Evolutionary conservation across 2,113 vertebrate genomes (phyloP).

Genomic region (Gopherus flavomarginatus): DNA sequence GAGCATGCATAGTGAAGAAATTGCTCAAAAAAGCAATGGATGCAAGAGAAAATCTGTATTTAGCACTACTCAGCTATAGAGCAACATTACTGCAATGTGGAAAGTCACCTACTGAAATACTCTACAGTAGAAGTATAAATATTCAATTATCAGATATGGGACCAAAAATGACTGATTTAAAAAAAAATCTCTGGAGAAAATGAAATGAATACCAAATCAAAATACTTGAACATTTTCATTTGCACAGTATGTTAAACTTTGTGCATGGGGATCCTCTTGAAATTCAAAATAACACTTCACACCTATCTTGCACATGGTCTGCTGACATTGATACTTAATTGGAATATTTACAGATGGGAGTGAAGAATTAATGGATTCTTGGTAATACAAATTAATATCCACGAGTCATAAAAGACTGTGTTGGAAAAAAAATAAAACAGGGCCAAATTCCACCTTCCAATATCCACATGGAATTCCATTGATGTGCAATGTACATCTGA

Average conservation of each 20-base stretch:
- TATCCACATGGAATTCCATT: not conserved
- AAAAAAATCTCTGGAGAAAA: not conserved
- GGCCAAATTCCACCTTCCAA: not conserved
- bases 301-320: not conserved
- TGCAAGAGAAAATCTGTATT: not conserved
- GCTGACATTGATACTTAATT: conserved; percentile 9
- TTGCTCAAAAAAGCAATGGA: not conserved
- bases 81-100: not conserved
- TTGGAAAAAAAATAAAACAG: conserved; percentile 40
- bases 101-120: not conserved
- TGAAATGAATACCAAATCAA: not conserved
- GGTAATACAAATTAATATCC: not conserved
- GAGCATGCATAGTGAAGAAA: not conserved
- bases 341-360: not conserved
- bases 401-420: not conserved
- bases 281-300: conserved; percentile 39
- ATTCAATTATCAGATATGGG: not conserved
- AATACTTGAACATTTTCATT: not conserved
- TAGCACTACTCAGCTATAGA: not conserved
- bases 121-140: not conserved
- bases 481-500: accelerated
- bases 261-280: conserved; percentile 18
- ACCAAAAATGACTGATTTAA: not conserved
- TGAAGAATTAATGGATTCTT: not conserved
- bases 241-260: not conserved